These are phyloP conservation scores for Colius striatus DNA, from an alignment of 2,113 vertebrate genomes.

Conservation along the genomic window DNA sequence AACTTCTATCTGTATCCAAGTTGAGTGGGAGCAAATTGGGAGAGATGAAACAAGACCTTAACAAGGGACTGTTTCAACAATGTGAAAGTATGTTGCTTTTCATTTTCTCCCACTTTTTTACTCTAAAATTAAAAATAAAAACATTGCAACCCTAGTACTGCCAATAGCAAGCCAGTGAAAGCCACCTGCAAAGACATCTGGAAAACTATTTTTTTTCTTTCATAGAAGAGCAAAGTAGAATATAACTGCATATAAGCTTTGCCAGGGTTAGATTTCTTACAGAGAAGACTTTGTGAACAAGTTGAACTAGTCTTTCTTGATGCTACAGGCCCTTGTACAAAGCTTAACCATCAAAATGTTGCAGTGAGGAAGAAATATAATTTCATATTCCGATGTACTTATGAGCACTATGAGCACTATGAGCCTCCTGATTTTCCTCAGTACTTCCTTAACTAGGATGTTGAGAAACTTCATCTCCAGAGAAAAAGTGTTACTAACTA, in stretches of 20 bases:
- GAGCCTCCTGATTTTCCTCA: not conserved
- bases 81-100: fast-evolving
- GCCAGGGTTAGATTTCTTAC: not conserved
- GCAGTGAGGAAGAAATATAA: not conserved
- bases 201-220: not conserved
- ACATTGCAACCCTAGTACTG: not conserved
- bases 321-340: not conserved
- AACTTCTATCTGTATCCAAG: not conserved
- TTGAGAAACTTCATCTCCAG: not conserved
- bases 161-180: not conserved
- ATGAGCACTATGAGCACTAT: not conserved
- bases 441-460: not conserved
- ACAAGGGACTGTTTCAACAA: not conserved
- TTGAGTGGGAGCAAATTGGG: not conserved
- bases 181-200: not conserved
- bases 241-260: not conserved
- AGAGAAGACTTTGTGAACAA: not conserved
- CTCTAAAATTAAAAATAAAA: not conserved
- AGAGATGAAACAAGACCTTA: not conserved
- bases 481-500: not conserved
- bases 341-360: not conserved
- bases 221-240: not conserved
- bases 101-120: not conserved
- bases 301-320: not conserved
- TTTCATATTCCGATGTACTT: not conserved